phyloP scores from a whole-genome alignment of 2,888 invertebrate species.

The Bursaphelenchus okinawaensis region DNA sequence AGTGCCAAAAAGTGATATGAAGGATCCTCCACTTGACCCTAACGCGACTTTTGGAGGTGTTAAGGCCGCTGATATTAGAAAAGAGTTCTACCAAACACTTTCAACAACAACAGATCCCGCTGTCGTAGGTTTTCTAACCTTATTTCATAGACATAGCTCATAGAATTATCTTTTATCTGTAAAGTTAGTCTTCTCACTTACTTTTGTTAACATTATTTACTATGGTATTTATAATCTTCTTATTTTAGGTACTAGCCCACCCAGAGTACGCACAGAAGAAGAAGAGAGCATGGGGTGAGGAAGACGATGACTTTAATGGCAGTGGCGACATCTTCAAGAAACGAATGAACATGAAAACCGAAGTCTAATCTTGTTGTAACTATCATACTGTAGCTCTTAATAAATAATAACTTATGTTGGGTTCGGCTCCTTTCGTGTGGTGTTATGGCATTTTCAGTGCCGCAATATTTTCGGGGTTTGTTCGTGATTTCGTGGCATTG shows the following conservation, averaged over 20 bases:
- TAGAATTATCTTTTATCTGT: too few relatives aligned
- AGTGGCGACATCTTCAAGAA: slow-evolving; percentile 45
- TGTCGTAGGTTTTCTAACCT: slow-evolving; percentile 39
- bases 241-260: slow-evolving; percentile 21
- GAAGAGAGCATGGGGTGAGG: slow-evolving; percentile 35
- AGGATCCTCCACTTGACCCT: slow-evolving; percentile 30
- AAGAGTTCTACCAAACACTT: slow-evolving; percentile 55
- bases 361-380: not conserved
- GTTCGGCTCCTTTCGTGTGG: too few relatives aligned
- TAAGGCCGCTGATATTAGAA: slow-evolving; percentile 52
- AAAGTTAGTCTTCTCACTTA: too few relatives aligned
- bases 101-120: slow-evolving; percentile 55
- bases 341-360: slow-evolving; percentile 39
- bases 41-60: slow-evolving; percentile 40
- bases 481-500: too few relatives aligned
- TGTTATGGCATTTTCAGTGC: too few relatives aligned
- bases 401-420: too few relatives aligned
- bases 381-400: too few relatives aligned
- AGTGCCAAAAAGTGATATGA: slow-evolving; percentile 34
- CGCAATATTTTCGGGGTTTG: too few relatives aligned
- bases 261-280: slow-evolving; percentile 24
- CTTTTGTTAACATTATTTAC: too few relatives aligned
- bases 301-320: slow-evolving; percentile 26
- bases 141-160: too few relatives aligned
- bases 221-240: not conserved